These are phyloP conservation scores for Xyliphius kryptos DNA, from an alignment of 2,113 vertebrate genomes.

Conservation along the genomic window DNA sequence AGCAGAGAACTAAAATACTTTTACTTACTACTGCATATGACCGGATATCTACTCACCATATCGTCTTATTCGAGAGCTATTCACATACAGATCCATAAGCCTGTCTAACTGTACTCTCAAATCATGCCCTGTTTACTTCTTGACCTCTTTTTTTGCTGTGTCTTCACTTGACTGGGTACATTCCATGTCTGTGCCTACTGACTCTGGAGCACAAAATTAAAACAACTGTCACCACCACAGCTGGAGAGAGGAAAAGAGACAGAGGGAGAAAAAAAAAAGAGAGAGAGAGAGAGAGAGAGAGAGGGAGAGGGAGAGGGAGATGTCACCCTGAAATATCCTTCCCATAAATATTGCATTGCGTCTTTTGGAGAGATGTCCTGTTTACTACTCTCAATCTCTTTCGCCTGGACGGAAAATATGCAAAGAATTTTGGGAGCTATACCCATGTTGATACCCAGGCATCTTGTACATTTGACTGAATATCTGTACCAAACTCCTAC, in stretches of 20 bases:
- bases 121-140: slow-evolving; percentile 29
- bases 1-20: too few relatives aligned
- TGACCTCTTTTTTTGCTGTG: slow-evolving; percentile 18
- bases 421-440: too few relatives aligned
- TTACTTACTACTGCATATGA: not conserved
- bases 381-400: too few relatives aligned
- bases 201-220: slow-evolving; percentile 26
- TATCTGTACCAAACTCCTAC: too few relatives aligned
- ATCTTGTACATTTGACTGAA: too few relatives aligned
- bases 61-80: slow-evolving; percentile 12
- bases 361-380: too few relatives aligned
- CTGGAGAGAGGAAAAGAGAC: slow-evolving; percentile 11
- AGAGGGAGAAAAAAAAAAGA: not conserved
- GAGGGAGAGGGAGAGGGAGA: too few relatives aligned
- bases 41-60: slow-evolving; percentile 38
- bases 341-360: too few relatives aligned
- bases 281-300: slow-evolving; percentile 3
- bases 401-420: too few relatives aligned
- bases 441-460: too few relatives aligned
- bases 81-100: slow-evolving; percentile 19
- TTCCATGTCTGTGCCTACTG: slow-evolving; percentile 33
- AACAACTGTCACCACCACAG: slow-evolving; percentile 29
- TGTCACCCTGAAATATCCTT: too few relatives aligned
- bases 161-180: slow-evolving; percentile 24
- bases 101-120: not conserved